Evolutionary conservation across 2,113 vertebrate genomes (phyloP).

Genomic region (Sylvilagus bachmani): DNA sequence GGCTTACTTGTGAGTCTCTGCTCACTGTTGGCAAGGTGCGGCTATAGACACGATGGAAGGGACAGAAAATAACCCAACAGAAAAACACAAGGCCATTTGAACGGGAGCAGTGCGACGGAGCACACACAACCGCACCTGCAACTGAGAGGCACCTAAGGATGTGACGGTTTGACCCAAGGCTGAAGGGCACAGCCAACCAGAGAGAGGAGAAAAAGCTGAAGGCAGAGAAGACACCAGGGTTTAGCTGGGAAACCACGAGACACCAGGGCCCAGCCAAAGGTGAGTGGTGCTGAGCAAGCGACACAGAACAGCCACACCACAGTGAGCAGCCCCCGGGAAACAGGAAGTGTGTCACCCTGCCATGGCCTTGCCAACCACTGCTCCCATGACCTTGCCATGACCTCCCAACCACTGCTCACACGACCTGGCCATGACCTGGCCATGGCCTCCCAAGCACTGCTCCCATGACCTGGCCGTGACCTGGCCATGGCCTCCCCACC

Average conservation of each 20-base stretch:
- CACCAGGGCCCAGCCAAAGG: not conserved
- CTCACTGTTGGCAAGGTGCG: not conserved
- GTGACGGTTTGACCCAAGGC: not conserved
- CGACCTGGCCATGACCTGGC: no score
- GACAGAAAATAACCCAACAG: not conserved
- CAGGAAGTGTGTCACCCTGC: not conserved
- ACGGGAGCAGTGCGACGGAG: not conserved
- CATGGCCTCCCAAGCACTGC: no score
- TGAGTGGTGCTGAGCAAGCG: not conserved
- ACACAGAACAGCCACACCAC: not conserved
- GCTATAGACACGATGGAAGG: not conserved
- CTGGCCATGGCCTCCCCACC: not conserved
- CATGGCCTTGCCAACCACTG: no score
- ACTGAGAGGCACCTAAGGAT: not conserved
- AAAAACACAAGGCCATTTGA: not conserved
- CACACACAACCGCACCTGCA: not conserved
- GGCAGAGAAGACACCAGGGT: not conserved
- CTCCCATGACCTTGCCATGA: no score
- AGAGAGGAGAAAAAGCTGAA: not conserved
- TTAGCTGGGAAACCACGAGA: not conserved
- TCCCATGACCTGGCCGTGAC: not conserved
- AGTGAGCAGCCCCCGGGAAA: not conserved
- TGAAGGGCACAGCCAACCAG: not conserved
- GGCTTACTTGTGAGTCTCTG: not conserved
- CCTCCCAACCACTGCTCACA: no score